These are phyloP conservation scores for Pleuronectes platessa DNA, from an alignment of 2,113 vertebrate genomes.

Conservation along the genomic window DNA sequence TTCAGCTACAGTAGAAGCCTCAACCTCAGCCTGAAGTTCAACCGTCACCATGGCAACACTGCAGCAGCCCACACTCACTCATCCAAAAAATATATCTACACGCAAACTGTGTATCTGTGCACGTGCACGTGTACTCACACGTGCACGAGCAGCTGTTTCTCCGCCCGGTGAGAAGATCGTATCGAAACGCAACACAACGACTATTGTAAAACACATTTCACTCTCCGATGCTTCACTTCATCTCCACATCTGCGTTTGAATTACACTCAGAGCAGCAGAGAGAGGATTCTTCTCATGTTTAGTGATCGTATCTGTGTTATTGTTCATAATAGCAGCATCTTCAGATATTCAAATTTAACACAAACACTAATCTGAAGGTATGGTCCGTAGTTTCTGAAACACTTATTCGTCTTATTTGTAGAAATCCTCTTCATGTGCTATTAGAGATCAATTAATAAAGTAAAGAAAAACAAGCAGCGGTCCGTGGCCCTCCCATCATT, in stretches of 20 bases:
- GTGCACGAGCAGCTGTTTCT: background rate
- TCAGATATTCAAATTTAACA: background rate
- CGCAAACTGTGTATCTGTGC: background rate
- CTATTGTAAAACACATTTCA: background rate
- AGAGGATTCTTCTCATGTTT: background rate
- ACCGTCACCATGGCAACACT: slow-evolving; percentile 75
- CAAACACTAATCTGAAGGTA: background rate
- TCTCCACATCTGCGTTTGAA: slow-evolving; percentile 62
- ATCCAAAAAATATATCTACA: slow-evolving; percentile 15
- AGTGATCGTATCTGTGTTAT: background rate
- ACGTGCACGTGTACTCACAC: background rate
- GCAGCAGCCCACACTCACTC: slow-evolving; percentile 55
- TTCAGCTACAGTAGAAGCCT: slow-evolving; percentile 72
- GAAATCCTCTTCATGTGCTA: too few relatives aligned
- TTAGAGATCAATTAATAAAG: too few relatives aligned
- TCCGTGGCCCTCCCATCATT: too few relatives aligned
- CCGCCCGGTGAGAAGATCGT: background rate
- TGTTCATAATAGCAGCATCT: too few relatives aligned
- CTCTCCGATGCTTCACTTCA: slow-evolving; percentile 42
- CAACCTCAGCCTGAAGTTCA: slow-evolving; percentile 73
- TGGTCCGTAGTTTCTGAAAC: too few relatives aligned
- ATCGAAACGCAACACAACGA: too few relatives aligned
- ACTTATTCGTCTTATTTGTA: too few relatives aligned
- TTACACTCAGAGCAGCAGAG: slow-evolving; percentile 46
- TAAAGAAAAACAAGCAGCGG: too few relatives aligned